Evolutionary conservation across 2,888 invertebrate genomes (phyloP).

Genomic region (Cheilosia soror): DNA sequence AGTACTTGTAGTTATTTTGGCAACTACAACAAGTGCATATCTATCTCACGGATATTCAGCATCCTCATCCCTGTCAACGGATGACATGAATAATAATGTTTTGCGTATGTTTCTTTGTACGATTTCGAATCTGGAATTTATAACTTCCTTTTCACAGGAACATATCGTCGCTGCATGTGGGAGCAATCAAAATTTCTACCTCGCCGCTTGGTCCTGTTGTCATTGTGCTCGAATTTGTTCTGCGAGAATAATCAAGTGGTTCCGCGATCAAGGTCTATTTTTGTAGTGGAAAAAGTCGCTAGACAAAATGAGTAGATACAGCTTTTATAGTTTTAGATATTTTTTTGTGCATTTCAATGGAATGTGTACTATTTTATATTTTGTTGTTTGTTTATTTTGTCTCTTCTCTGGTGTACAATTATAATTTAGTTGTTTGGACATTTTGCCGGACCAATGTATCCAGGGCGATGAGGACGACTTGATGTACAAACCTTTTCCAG

Average conservation of each 20-base stretch:
- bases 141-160: conserved; percentile 77
- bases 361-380: conserved; percentile 43
- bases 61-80: conserved; percentile 53
- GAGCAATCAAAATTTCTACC: conserved; percentile 82
- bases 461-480: conserved; percentile 83
- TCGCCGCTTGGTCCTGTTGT: conserved; percentile 81
- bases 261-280: conserved; percentile 83
- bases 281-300: conserved; percentile 83
- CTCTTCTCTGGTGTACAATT: conserved; percentile 15
- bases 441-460: conserved; percentile 81
- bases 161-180: conserved; percentile 83
- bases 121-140: conserved; percentile 3
- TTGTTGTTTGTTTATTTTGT: conserved; percentile 38
- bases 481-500: conserved; percentile 82
- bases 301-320: conserved; percentile 83
- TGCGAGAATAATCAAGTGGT: conserved; percentile 82
- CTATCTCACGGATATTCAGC: conserved; percentile 62
- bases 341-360: conserved; percentile 21
- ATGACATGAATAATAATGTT: conserved; percentile 64
- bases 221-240: conserved; percentile 82
- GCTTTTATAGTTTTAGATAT: conserved; percentile 50
- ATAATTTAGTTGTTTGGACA: conserved; percentile 80
- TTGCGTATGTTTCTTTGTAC: conserved; percentile 40
- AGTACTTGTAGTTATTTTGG: conserved; percentile 43
- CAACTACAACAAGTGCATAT: conserved; percentile 48